phyloP scores from a whole-genome alignment of 2,888 invertebrate species.

The Xestoiulus laeticollis region DNA sequence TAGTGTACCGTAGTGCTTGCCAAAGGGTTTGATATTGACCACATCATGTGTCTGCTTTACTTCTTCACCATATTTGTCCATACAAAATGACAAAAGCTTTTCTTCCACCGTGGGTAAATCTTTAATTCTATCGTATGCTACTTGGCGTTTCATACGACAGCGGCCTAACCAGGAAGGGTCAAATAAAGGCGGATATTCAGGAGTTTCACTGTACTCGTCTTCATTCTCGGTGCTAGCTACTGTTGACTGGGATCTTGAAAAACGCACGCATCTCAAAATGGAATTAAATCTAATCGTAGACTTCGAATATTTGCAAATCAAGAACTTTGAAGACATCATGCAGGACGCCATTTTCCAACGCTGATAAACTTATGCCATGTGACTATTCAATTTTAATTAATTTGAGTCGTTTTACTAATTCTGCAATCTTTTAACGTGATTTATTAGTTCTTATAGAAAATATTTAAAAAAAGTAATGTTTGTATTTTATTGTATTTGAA shows the following conservation, averaged over 20 bases:
- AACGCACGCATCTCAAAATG: background rate
- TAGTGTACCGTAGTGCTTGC: constrained; percentile 79
- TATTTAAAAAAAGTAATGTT: background rate
- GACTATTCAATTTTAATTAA: background rate
- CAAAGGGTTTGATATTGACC: background rate
- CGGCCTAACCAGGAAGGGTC: constrained; percentile 70
- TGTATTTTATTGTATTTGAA: background rate
- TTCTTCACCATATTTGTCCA: background rate
- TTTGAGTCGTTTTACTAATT: background rate
- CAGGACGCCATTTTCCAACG: background rate
- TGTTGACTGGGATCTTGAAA: background rate
- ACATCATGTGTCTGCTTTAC: background rate
- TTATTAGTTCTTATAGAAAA: background rate
- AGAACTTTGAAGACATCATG: background rate
- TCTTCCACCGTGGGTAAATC: constrained; percentile 79
- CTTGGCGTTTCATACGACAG: constrained; percentile 66
- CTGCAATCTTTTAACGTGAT: background rate
- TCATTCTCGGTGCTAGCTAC: constrained; percentile 61
- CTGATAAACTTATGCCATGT: background rate
- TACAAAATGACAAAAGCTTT: constrained; percentile 77
- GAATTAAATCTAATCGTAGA: background rate
- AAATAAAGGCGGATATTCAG: constrained; percentile 72
- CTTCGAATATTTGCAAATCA: constrained; percentile 63
- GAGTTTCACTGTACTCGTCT: constrained; percentile 58
- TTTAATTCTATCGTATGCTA: constrained; percentile 71